phyloP scores from a whole-genome alignment of 2,888 invertebrate species.

The Catocala sponsa region DNA sequence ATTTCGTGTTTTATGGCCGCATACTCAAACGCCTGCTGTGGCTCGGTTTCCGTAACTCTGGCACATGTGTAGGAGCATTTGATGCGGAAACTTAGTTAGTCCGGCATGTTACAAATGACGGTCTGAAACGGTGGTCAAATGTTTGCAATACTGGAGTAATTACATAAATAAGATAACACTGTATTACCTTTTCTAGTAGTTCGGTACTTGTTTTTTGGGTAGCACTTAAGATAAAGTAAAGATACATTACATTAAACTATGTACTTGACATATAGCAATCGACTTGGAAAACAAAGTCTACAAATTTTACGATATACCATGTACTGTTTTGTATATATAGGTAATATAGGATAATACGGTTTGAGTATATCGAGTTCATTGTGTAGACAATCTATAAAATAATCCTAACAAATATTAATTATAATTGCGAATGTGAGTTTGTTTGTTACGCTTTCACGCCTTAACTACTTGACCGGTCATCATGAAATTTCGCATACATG shows the following conservation, averaged over 20 bases:
- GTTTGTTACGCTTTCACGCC: too few relatives aligned
- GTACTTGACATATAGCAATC: constrained; percentile 9
- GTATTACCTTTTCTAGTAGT: constrained; percentile 42
- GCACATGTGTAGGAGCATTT: constrained; percentile 51
- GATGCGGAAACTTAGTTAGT: constrained; percentile 61
- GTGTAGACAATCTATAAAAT: too few relatives aligned
- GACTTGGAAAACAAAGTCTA: constrained; percentile 1
- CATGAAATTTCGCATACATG: too few relatives aligned
- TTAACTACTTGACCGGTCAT: too few relatives aligned
- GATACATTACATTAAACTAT: constrained; percentile 19
- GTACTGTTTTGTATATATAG: too few relatives aligned
- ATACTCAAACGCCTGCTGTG: constrained; percentile 40
- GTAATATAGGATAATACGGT: too few relatives aligned
- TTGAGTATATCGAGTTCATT: too few relatives aligned
- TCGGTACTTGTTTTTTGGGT: constrained; percentile 32
- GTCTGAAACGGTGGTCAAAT: constrained; percentile 54
- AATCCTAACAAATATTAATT: too few relatives aligned
- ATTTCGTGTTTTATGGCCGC: constrained; percentile 46
- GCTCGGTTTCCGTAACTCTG: constrained; percentile 35
- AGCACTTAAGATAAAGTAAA: constrained; percentile 1
- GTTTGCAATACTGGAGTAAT: constrained; percentile 54
- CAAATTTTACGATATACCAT: background rate
- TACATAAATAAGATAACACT: constrained; percentile 50
- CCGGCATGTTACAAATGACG: constrained; percentile 60
- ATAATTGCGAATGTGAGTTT: too few relatives aligned